Conservation (phyloP, 2,888 invertebrate species). For the Tenodera sinensis region DNA sequence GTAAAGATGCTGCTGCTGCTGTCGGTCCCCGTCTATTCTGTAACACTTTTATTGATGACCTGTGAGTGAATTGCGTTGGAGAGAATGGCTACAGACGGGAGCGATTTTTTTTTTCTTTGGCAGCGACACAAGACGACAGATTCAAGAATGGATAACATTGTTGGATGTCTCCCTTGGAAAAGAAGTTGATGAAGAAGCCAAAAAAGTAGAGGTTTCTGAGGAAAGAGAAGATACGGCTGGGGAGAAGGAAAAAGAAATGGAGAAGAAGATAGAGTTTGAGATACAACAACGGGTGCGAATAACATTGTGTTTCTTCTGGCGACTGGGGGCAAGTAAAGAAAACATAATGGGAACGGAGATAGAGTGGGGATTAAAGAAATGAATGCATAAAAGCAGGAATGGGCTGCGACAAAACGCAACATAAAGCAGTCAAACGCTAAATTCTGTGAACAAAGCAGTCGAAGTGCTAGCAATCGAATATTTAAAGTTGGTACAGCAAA, state of each 20-base stretch:
- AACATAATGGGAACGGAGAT: background rate
- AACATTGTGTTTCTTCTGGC: background rate
- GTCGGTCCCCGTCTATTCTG: background rate
- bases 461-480: too few relatives aligned
- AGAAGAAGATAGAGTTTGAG: background rate
- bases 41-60: conserved; percentile 14
- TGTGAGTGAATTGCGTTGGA: background rate
- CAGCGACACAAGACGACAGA: background rate
- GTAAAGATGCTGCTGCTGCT: background rate
- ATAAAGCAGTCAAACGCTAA: background rate
- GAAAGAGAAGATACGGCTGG: background rate
- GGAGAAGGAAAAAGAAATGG: background rate
- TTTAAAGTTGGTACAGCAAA: too few relatives aligned
- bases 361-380: conserved; percentile 1
- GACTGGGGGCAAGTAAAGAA: background rate
- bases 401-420: background rate
- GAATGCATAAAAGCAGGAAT: background rate
- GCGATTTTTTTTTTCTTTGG: background rate
- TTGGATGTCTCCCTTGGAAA: background rate
- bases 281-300: background rate
- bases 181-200: background rate
- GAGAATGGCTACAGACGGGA: background rate
- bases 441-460: too few relatives aligned
- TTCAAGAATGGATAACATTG: conserved; percentile 9
- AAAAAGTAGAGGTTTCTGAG: background rate